Evolutionary conservation across 2,113 vertebrate genomes (phyloP).

Genomic region (Nothobranchius furzeri): DNA sequence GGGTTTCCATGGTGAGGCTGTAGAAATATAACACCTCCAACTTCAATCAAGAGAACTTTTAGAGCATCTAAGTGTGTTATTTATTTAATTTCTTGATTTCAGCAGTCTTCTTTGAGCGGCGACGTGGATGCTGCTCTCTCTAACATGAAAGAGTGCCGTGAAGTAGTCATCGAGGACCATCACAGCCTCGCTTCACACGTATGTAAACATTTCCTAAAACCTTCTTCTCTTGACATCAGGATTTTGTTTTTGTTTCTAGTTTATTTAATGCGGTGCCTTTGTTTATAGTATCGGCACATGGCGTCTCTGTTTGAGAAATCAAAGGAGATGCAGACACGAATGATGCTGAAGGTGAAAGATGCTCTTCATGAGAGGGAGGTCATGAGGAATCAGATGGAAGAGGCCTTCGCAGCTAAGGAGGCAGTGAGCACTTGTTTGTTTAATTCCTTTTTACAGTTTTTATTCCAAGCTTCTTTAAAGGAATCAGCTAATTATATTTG

Average conservation of each 20-base stretch:
- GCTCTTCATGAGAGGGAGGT: conserved; percentile 75
- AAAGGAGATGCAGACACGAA: conserved; percentile 54
- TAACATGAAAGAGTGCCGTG: conserved; percentile 56
- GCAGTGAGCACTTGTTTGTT: conserved; percentile 72
- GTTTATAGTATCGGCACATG: conserved; percentile 57
- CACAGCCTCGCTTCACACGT: conserved; percentile 68
- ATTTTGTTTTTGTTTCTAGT: background rate
- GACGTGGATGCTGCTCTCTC: conserved; percentile 63
- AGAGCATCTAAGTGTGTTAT: background rate
- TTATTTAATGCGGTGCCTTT: background rate
- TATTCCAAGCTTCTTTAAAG: background rate
- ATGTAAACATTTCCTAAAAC: conserved; percentile 16
- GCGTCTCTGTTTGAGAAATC: conserved; percentile 69
- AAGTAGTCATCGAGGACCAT: conserved; percentile 65
- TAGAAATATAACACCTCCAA: background rate
- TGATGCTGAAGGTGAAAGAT: conserved; percentile 75
- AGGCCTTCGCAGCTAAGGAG: conserved; percentile 77
- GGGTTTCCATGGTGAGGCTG: conserved; percentile 62
- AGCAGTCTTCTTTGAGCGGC: conserved; percentile 57
- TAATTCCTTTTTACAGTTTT: background rate
- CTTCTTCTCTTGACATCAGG: background rate
- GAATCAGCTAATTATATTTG: background rate
- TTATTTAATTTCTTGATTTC: conserved; percentile 4
- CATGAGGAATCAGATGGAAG: conserved; percentile 75
- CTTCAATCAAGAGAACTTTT: background rate